Conservation (phyloP, 2,797 vertebrate genomes). For the Pogonophryne albipinna region DNA sequence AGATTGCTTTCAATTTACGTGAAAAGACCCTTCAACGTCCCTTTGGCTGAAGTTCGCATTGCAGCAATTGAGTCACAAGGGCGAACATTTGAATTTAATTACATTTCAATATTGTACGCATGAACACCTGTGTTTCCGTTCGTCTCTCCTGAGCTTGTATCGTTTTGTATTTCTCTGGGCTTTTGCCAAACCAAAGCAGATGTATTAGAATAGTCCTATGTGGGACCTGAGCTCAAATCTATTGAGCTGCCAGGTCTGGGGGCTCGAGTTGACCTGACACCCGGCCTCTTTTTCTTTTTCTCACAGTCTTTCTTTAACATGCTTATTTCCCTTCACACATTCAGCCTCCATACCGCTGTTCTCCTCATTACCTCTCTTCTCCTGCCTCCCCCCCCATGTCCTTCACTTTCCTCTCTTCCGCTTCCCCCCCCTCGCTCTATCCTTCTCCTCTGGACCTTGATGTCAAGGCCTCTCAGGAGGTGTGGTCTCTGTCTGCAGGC, state of each 20-base stretch:
- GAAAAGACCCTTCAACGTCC: neutral
- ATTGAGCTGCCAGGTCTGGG: slow-evolving; percentile 26
- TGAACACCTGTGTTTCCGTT: slow-evolving; percentile 37
- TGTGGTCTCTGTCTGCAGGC: slow-evolving; percentile 82
- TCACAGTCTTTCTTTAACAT: slow-evolving; percentile 47
- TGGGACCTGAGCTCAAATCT: slow-evolving; percentile 50
- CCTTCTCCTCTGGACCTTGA: slow-evolving; percentile 68
- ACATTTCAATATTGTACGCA: slow-evolving; percentile 21
- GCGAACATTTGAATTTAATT: slow-evolving; percentile 27
- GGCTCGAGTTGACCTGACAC: slow-evolving; percentile 50
- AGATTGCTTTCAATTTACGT: slow-evolving; percentile 13
- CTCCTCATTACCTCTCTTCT: slow-evolving; percentile 58
- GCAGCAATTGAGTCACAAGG: slow-evolving; percentile 32
- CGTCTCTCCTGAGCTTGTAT: slow-evolving; percentile 19
- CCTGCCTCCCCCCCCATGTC: slow-evolving; percentile 16
- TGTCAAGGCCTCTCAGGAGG: slow-evolving; percentile 83
- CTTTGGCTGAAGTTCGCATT: slow-evolving; percentile 16
- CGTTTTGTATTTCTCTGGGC: slow-evolving; percentile 30
- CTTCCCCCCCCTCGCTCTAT: slow-evolving; percentile 4
- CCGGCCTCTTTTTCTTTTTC: slow-evolving; percentile 42
- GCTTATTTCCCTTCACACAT: slow-evolving; percentile 58
- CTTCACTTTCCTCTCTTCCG: slow-evolving; percentile 31
- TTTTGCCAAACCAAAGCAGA: slow-evolving; percentile 33
- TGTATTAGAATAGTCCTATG: slow-evolving; percentile 39
- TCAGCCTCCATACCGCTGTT: slow-evolving; percentile 41